Base-by-base conservation (phyloP, 1,140 invertebrate genomes). In the Procambarus clarkii region DNA sequence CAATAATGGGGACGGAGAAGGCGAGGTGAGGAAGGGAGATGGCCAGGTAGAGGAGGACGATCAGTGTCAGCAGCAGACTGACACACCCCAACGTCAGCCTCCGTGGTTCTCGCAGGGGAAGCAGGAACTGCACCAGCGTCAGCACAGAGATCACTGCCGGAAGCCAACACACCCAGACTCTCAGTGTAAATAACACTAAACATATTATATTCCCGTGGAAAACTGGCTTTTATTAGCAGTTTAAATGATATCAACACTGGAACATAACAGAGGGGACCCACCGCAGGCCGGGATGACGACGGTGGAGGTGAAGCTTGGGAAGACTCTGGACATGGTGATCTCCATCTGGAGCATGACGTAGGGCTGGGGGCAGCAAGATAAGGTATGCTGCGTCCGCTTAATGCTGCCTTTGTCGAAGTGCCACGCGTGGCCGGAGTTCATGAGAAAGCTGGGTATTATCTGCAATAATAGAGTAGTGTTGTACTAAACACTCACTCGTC, bases 101-200 rank as follows among this genome's bases (percentile, higher is more conserved):
- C 8, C 78, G 80, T 3, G 80, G 54, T 21, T 92, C 81, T 54
- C 83, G 24, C 91, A 92, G 54, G 8, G 91, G 91, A 81, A 92
- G 77, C 50, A 92, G 50, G 45, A 92, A 92, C 87, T 92, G 91
- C 48, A 89, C 18, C 71, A 92, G 78, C 13, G 91, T 89, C 78
- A 92, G 15, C 48, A 77, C 18, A 1, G 86, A 77, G 24, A 89
- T 76, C 34, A 88, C 91, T 92, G 87, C 34, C 34, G 24, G 50
- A 60, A 77, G n/a, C 13, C 21, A 85, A 78, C 2, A 50, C 7
- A 74, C n/a, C 24, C 69, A 34, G 34, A 34, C 34, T 0, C 34
- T 58, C 54, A 9, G 54, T 58, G 8, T 9, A 58, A 58, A 58
- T 58, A 9, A 8, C 54, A 58, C 15, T 1, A 34, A 34, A 34